Conservation (phyloP, 2,113 vertebrate species). For the Oenanthe melanoleuca region DNA sequence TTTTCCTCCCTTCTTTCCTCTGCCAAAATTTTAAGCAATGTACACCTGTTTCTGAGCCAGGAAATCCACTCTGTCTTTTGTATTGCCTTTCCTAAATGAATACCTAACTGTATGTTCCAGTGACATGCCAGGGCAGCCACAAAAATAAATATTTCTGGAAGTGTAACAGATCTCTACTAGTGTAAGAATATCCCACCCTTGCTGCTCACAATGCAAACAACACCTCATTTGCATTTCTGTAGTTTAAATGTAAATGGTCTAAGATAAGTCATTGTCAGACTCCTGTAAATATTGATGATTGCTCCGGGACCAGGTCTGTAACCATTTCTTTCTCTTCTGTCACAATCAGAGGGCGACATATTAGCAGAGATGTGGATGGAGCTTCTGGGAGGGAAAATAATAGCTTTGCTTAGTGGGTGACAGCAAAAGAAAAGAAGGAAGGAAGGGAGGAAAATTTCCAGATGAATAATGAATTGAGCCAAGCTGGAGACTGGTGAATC, state of each 20-base stretch:
- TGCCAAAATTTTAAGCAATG: not conserved
- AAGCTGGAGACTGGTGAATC: not conserved
- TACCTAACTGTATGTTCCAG: not conserved
- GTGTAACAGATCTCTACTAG: not conserved
- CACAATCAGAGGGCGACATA: not conserved
- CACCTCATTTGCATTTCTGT: not conserved
- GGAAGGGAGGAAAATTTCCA: not conserved
- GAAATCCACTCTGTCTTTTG: not conserved
- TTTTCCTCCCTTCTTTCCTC: not conserved
- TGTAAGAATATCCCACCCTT: not conserved
- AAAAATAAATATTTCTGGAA: not conserved
- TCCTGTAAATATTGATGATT: conserved; percentile 46
- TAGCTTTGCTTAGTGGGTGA: not conserved
- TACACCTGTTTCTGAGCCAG: not conserved
- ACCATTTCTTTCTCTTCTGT: not conserved
- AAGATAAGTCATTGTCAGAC: conserved; percentile 20
- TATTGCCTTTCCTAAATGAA: not conserved
- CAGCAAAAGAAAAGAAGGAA: conserved; percentile 13
- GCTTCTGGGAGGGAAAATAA: not conserved
- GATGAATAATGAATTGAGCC: conserved; percentile 31
- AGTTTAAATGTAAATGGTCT: conserved; percentile 7
- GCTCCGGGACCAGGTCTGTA: not conserved
- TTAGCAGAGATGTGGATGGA: not conserved
- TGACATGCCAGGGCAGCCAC: not conserved
- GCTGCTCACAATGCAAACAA: not conserved